These are phyloP conservation scores for Anoplius nigerrimus DNA, from an alignment of 2,888 invertebrate genomes.

Conservation along the genomic window DNA sequence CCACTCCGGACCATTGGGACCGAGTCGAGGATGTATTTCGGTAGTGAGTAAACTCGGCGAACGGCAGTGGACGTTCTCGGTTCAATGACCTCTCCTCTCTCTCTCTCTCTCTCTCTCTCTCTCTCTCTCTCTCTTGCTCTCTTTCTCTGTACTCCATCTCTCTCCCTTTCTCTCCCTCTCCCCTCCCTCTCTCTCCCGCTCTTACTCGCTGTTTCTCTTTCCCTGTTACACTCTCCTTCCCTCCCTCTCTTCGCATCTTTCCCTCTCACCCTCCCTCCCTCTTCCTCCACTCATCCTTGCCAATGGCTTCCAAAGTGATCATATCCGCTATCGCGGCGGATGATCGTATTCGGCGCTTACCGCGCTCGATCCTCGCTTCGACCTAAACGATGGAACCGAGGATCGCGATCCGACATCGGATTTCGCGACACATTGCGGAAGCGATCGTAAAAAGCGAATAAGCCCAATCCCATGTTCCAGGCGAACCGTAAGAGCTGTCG, in stretches of 20 bases:
- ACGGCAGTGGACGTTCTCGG: constrained; percentile 61
- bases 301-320: constrained; percentile 32
- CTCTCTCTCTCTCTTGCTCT: constrained; percentile 21
- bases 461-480: not conserved
- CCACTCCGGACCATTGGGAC: constrained; percentile 54
- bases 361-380: not conserved
- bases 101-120: constrained; percentile 32
- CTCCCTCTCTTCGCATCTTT: constrained; percentile 22
- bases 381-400: not conserved
- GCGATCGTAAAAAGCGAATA: not conserved
- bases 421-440: no score
- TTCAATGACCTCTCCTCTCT: constrained; percentile 61
- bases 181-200: constrained; percentile 23
- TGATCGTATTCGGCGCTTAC: constrained; percentile 19
- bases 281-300: constrained; percentile 19
- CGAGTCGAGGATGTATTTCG: constrained; percentile 62
- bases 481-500: not conserved
- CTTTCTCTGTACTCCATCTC: constrained; percentile 27
- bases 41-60: constrained; percentile 64
- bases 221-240: constrained; percentile 33
- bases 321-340: constrained; percentile 28
- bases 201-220: constrained; percentile 29
- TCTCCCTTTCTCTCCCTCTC: constrained; percentile 28
- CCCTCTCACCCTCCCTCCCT: constrained; percentile 16
- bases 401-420: not conserved